Evolutionary conservation across 1,140 invertebrate species (phyloP).

Genomic region (Hydropsyche tenuis): DNA sequence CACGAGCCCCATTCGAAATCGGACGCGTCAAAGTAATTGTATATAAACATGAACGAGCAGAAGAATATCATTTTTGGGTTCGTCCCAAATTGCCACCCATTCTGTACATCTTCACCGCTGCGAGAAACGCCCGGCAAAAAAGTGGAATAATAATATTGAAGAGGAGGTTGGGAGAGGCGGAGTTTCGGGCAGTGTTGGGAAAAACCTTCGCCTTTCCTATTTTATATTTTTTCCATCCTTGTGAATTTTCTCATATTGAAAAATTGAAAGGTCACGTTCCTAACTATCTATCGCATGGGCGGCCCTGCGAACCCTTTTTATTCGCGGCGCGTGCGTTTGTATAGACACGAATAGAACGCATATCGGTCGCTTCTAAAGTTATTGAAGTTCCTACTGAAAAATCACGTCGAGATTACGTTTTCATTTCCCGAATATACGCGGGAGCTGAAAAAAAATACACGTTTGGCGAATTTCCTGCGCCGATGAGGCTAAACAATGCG

Average conservation of each 20-base stretch:
- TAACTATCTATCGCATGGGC: conserved; percentile 28
- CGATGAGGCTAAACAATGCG: not conserved
- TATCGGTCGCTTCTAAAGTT: conserved; percentile 15
- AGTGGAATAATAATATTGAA: too few species aligned
- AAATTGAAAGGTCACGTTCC: conserved; percentile 31
- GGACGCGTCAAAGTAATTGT: conserved; percentile 32
- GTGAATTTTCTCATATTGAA: conserved; percentile 30
- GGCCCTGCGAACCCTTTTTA: conserved; percentile 22
- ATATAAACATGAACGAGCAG: conserved; percentile 30
- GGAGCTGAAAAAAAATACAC: not conserved
- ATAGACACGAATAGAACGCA: conserved; percentile 18
- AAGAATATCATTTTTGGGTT: conserved; percentile 26
- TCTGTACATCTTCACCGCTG: conserved; percentile 13
- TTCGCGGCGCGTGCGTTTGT: conserved; percentile 16
- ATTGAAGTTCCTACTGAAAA: conserved; percentile 24
- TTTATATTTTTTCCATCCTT: conserved; percentile 26
- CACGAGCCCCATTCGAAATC: conserved; percentile 3
- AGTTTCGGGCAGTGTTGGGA: too few species aligned
- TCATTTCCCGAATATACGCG: conserved; percentile 1
- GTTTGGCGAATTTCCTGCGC: not conserved
- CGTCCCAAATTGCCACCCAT: conserved; percentile 20
- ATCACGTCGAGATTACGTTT: conserved; percentile 29
- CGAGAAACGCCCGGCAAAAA: not conserved
- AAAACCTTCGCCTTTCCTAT: conserved; percentile 25
- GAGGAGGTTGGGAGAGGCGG: not conserved